phyloP scores from a whole-genome alignment of 2,888 invertebrate genomes.

The Mallateleia sp. region DNA sequence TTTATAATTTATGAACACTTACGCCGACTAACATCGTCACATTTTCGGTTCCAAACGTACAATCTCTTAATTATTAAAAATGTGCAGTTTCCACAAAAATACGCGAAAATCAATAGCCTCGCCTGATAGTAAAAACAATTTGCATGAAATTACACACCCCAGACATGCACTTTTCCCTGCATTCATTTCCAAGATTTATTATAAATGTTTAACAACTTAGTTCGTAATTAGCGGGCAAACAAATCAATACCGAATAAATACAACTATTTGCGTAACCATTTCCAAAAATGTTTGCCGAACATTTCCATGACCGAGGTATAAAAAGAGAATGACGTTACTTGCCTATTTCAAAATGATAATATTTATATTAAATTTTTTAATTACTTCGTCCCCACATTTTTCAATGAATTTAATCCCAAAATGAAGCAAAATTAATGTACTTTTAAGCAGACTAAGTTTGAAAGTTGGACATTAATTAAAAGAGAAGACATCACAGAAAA shows the following conservation, averaged over 20 bases:
- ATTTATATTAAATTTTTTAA: too few species aligned
- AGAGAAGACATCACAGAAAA: too few species aligned
- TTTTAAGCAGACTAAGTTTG: too few species aligned
- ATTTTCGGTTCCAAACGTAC: not conserved
- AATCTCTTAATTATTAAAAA: not conserved
- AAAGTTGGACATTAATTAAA: too few species aligned
- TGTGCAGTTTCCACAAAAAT: not conserved
- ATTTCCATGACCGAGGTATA: too few species aligned
- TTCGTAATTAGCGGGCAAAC: not conserved
- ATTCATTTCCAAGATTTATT: not conserved
- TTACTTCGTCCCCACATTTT: too few species aligned
- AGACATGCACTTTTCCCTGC: not conserved
- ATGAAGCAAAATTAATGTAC: too few species aligned
- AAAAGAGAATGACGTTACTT: too few species aligned
- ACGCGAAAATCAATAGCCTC: not conserved
- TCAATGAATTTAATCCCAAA: too few species aligned
- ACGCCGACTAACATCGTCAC: not conserved
- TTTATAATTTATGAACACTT: slow-evolving; percentile 2
- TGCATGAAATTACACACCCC: not conserved
- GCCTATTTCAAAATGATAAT: too few species aligned
- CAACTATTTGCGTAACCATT: too few species aligned
- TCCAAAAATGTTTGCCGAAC: too few species aligned
- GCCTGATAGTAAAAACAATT: not conserved
- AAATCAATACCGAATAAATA: not conserved
- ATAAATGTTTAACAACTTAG: not conserved